A percentile compares a stretch with the other conserved stretches of the same genome.
Evolutionary conservation across 2,797 vertebrate species (phyloP).

Genomic region (Holocentrus rufus): DNA sequence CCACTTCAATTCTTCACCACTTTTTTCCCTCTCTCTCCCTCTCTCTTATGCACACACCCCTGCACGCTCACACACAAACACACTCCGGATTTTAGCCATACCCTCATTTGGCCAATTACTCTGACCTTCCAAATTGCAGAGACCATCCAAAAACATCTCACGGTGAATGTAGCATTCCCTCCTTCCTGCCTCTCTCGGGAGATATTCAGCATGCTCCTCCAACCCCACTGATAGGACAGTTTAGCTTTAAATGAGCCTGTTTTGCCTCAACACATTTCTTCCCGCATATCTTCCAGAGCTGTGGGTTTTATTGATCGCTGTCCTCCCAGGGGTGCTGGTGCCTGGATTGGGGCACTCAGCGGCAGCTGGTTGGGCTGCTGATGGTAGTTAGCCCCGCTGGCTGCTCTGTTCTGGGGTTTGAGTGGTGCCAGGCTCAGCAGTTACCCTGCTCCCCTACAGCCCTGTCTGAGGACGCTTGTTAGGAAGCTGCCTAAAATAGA

Average conservation of each 20-base stretch:
- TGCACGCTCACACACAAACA: conserved; percentile 10
- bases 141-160: conserved; percentile 67
- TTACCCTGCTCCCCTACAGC: conserved; percentile 75
- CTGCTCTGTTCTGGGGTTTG: conserved; percentile 76
- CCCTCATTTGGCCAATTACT: conserved; percentile 76
- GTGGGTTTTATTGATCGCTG: conserved; percentile 79
- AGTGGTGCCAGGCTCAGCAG: conserved; percentile 80
- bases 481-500: conserved; percentile 84
- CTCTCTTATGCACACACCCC: conserved; percentile 24
- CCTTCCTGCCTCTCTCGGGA: conserved; percentile 61
- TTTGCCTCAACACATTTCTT: conserved; percentile 80
- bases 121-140: conserved; percentile 75
- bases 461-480: conserved; percentile 84
- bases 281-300: conserved; percentile 72
- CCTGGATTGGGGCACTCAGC: conserved; percentile 69
- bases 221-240: conserved; percentile 75
- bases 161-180: conserved; percentile 58
- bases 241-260: conserved; percentile 79
- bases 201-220: conserved; percentile 68
- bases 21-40: conserved; percentile 9
- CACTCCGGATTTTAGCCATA: conserved; percentile 44
- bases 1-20: conserved; percentile 42
- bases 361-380: conserved; percentile 79
- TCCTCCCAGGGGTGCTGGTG: conserved; percentile 72
- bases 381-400: conserved; percentile 79